Evolutionary conservation across 2,113 vertebrate genomes (phyloP), one percentile per base, ranked within the genome.

Genomic region (Rattus rattus): DNA sequence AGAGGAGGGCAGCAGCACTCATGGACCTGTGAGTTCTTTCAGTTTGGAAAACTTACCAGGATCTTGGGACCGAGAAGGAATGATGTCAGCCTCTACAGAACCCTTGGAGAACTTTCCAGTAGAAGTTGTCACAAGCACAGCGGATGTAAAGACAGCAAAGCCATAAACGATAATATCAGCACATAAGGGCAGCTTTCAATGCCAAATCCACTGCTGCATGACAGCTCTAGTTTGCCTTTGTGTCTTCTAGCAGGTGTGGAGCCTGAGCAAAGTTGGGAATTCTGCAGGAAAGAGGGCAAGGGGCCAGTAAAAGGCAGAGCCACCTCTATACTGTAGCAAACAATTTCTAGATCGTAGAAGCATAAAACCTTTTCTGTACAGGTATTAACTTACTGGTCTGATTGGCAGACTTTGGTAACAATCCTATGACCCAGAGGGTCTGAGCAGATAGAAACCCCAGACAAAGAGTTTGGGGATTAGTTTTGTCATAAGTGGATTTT

Each of bases 21-120:
- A 98, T 95, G 97, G 98, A 88, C 98, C 98, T 17, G 96, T 98
- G 93, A 99, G 98, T 94, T 99, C 99, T 0, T 95, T 99, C 79
- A 99, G 99, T 95, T 98, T 99, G 83, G 99, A 99, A 97, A 99
- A 99, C 76, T 95, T 99, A 88, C 98, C 98, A 0, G 98, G 98
- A 69, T 98, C 98, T 0, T 99, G 98, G 99, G 98, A 98, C 77
- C 75, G 91, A 91, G 98, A 98, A 96, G 98, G 97, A 91, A 97
- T 93, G 89, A 85, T 96, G 0, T 61, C 96, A 5, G 36, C 96
- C 83, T 96, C 98, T 90, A 95, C 96, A 17, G 98, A 97, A 83
- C 97, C 97, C 54, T 96, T 97, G 69, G 98, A 98, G 94, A 97
- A 95, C 96, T 98, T 98, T 70, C 98, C 98, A 0, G 56, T 83